These are phyloP conservation scores for Drosophila parvula DNA, from an alignment of 1,140 invertebrate species.

Conservation along the genomic window DNA sequence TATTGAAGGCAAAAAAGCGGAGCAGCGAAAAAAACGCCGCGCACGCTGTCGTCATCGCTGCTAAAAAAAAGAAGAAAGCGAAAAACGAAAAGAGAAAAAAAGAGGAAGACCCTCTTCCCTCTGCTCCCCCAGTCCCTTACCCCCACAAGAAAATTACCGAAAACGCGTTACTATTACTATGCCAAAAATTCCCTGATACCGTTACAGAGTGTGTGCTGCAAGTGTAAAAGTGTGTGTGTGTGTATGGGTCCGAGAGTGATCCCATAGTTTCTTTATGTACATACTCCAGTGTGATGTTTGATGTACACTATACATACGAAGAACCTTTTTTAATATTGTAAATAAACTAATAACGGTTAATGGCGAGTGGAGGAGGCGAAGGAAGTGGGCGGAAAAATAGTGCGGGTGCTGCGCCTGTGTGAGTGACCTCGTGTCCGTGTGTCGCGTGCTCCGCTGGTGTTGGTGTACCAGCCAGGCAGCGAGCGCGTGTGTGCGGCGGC, in stretches of 20 bases:
- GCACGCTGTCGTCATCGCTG: conserved; percentile 78
- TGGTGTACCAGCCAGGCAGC: conserved; percentile 45
- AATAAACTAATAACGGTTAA: conserved; percentile 77
- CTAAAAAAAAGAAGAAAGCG: conserved; percentile 56
- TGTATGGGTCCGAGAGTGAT: conserved; percentile 11
- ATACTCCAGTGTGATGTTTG: conserved; percentile 36
- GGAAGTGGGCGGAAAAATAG: conserved; percentile 19
- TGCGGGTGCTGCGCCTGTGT: conserved; percentile 59
- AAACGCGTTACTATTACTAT: conserved; percentile 66
- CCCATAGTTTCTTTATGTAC: conserved; percentile 22
- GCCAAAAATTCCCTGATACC: conserved; percentile 52
- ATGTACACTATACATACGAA: conserved; percentile 43
- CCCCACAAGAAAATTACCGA: conserved; percentile 32
- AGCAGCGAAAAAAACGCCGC: conserved; percentile 54
- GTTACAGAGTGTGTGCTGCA: background rate
- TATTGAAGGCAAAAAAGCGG: conserved; percentile 73
- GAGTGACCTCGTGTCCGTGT: conserved; percentile 76
- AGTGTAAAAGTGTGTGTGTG: conserved; percentile 8
- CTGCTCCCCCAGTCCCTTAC: background rate
- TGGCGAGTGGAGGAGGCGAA: conserved; percentile 8
- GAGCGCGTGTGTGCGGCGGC: conserved; percentile 58
- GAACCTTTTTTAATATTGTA: conserved; percentile 65
- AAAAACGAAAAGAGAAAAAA: conserved; percentile 44
- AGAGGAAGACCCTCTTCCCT: conserved; percentile 46
- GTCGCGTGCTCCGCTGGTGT: conserved; percentile 63